A percentile compares a stretch with the other conserved stretches of the same genome.
Evolutionary conservation across 2,797 vertebrate species (phyloP).

Genomic region (Melanogrammus aeglefinus): DNA sequence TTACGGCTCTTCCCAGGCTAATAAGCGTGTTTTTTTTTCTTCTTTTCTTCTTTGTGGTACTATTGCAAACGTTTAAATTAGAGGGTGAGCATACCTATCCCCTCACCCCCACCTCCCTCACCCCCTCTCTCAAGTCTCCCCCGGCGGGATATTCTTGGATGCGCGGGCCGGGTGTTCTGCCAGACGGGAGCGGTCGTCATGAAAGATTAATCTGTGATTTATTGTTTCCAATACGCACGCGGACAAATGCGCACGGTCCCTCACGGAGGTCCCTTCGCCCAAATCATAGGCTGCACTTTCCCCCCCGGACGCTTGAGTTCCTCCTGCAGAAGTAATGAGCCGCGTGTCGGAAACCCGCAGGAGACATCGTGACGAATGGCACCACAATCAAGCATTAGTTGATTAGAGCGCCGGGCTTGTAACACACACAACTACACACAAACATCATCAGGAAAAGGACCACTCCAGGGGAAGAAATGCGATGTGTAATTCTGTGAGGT

Average conservation of each 20-base stretch:
- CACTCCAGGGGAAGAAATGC: neutral
- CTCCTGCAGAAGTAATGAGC: neutral
- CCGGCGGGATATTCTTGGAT: slow-evolving; percentile 66
- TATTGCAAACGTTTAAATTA: slow-evolving; percentile 65
- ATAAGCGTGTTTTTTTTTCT: slow-evolving; percentile 53
- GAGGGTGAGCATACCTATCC: slow-evolving; percentile 58
- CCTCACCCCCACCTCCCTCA: slow-evolving; percentile 27
- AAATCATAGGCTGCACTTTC: neutral
- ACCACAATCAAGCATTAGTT: neutral
- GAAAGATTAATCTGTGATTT: slow-evolving; percentile 66
- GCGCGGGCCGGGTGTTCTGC: slow-evolving; percentile 52
- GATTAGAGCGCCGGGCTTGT: neutral
- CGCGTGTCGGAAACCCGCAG: neutral
- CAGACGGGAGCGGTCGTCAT: slow-evolving; percentile 49
- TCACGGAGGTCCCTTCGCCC: neutral
- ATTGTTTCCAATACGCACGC: slow-evolving; percentile 58
- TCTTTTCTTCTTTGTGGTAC: slow-evolving; percentile 22
- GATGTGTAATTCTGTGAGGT: slow-evolving; percentile 44
- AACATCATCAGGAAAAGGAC: neutral
- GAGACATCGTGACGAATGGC: neutral
- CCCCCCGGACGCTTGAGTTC: neutral
- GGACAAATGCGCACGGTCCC: neutral
- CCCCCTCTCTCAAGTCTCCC: slow-evolving; percentile 26
- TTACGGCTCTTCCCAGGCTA: slow-evolving; percentile 59
- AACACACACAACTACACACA: neutral